Evolutionary conservation across 2,888 invertebrate genomes (phyloP).

Genomic region (Abscondita cerata): DNA sequence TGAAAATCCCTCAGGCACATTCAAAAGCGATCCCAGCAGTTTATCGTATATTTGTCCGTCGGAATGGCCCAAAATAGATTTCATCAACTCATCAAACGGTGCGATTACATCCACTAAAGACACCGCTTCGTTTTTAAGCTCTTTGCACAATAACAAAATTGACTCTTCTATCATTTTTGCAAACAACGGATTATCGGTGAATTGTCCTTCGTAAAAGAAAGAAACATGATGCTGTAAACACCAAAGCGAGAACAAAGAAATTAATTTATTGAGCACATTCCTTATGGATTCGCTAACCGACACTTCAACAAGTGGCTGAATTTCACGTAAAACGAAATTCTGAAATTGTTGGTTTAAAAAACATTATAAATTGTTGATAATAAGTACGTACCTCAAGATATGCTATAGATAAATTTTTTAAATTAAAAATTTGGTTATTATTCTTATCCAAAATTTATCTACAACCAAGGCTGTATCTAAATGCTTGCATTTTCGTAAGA

Average conservation of each 20-base stretch:
- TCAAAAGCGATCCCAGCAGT: too few relatives aligned
- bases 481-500: constrained; percentile 69
- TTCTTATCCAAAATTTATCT: constrained; percentile 75
- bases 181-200: neutral
- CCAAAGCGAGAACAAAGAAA: neutral
- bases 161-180: neutral
- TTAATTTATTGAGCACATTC: neutral
- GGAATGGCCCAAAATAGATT: neutral
- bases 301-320: too few relatives aligned
- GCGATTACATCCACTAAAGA: constrained; percentile 81
- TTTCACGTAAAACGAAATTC: neutral
- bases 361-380: neutral
- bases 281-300: too few relatives aligned
- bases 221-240: neutral
- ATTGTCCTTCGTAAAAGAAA: neutral
- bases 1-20: too few relatives aligned
- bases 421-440: constrained; percentile 84
- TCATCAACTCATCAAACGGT: constrained; percentile 84
- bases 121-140: constrained; percentile 73
- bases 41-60: too few relatives aligned
- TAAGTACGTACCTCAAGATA: constrained; percentile 75
- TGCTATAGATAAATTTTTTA: constrained; percentile 77
- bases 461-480: constrained; percentile 58
- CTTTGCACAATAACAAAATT: constrained; percentile 67
- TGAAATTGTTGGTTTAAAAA: neutral